These are phyloP conservation scores for Agrotis exclamationis DNA, from an alignment of 2,888 invertebrate species.

Conservation along the genomic window DNA sequence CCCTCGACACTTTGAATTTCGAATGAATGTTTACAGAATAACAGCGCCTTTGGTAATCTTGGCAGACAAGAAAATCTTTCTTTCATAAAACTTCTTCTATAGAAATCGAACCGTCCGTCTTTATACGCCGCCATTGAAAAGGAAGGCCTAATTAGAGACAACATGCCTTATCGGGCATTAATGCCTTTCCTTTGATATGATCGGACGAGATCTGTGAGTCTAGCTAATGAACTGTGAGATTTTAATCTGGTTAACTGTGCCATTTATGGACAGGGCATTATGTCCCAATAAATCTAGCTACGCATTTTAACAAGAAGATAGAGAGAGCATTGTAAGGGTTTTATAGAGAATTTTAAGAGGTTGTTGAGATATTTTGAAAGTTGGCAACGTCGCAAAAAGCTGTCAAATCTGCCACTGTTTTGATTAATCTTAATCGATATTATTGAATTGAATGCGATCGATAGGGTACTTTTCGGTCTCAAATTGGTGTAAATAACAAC, in stretches of 20 bases:
- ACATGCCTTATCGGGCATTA: constrained; percentile 42
- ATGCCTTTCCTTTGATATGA: constrained; percentile 44
- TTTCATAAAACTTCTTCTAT: constrained; percentile 21
- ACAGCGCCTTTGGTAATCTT: not conserved
- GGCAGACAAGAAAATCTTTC: constrained; percentile 20
- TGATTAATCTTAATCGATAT: constrained; percentile 3
- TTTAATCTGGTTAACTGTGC: constrained; percentile 10
- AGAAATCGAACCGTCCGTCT: constrained; percentile 38
- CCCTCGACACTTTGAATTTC: constrained; percentile 3
- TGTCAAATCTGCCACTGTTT: not conserved
- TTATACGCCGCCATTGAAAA: constrained; percentile 42
- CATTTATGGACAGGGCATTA: not conserved
- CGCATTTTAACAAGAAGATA: not conserved
- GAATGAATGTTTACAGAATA: constrained; percentile 1
- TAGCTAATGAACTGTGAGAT: constrained; percentile 33
- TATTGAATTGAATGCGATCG: not conserved
- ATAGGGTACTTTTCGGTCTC: no score
- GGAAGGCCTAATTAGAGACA: constrained; percentile 50
- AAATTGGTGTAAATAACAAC: no score
- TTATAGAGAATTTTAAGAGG: not conserved
- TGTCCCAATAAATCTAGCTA: not conserved
- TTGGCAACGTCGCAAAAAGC: not conserved
- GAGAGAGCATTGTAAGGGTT: not conserved
- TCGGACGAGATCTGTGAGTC: constrained; percentile 30
- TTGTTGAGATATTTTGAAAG: not conserved